A percentile compares a stretch with the other conserved stretches of the same genome.
These are phyloP conservation scores for Pomatorhinus ruficollis DNA, from an alignment of 2,113 vertebrate genomes.

Conservation along the genomic window DNA sequence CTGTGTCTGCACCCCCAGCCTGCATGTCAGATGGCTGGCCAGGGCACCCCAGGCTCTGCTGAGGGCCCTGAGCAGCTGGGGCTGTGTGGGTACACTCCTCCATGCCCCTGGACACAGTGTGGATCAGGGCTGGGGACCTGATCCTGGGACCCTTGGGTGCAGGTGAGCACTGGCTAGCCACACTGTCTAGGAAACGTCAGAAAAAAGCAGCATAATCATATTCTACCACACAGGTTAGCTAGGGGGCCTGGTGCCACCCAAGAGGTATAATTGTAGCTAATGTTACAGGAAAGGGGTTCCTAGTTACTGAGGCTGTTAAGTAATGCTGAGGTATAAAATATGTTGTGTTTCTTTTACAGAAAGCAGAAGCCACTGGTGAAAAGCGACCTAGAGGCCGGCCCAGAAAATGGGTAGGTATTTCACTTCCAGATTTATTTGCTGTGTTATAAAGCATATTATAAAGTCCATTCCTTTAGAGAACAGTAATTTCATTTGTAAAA, in stretches of 20 bases:
- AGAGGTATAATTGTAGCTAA: neutral
- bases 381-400: constrained; percentile 95
- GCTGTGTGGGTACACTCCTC: fast-evolving
- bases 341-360: constrained; percentile 77
- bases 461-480: neutral
- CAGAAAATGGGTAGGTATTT: constrained; percentile 95
- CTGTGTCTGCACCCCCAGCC: fast-evolving
- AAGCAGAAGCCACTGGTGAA: constrained; percentile 91
- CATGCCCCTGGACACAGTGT: fast-evolving
- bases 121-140: neutral
- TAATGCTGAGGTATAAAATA: constrained; percentile 41
- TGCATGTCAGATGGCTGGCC: neutral
- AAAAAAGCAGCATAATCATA: neutral
- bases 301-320: neutral
- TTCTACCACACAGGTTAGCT: neutral
- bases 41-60: neutral
- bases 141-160: neutral
- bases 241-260: neutral
- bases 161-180: neutral
- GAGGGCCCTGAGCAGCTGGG: neutral
- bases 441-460: neutral
- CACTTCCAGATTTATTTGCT: constrained; percentile 20
- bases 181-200: neutral
- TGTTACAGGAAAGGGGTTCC: constrained; percentile 31
- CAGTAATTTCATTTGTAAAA: neutral